Conservation (phyloP, 2,113 vertebrate genomes). For the Elaphurus davidianus region DNA sequence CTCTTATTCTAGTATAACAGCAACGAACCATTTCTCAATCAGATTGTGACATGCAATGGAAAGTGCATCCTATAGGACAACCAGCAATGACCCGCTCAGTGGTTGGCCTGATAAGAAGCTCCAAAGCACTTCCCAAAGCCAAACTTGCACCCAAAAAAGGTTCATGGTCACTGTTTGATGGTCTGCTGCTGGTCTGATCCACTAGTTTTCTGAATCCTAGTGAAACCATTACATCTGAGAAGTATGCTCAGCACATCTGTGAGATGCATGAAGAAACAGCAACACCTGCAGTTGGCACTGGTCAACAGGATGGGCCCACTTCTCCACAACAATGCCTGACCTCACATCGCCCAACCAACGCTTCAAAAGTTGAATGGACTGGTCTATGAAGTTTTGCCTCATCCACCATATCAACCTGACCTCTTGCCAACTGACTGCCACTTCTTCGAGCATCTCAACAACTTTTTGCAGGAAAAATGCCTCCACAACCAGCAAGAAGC, state of each 20-base stretch:
- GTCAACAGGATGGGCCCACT: not conserved
- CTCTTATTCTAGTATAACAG: not conserved
- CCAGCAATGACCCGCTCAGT: not conserved
- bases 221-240: not conserved
- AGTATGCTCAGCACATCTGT: not conserved
- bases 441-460: not conserved
- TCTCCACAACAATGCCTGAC: not conserved
- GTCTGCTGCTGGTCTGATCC: not conserved
- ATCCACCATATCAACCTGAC: not conserved
- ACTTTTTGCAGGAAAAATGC: no score
- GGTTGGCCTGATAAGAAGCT: not conserved
- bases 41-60: not conserved
- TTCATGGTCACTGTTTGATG: not conserved
- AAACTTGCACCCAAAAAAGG: not conserved
- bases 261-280: not conserved
- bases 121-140: not conserved
- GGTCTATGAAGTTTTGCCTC: not conserved
- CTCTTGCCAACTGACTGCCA: not conserved
- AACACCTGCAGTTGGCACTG: not conserved
- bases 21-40: not conserved
- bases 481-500: no score
- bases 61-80: not conserved
- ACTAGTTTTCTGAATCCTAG: not conserved
- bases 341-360: not conserved
- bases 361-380: not conserved